Evolutionary conservation across 2,113 vertebrate species (phyloP), one percentile per base, ranked within the genome.

Genomic region (Forbesichthys agassizii): DNA sequence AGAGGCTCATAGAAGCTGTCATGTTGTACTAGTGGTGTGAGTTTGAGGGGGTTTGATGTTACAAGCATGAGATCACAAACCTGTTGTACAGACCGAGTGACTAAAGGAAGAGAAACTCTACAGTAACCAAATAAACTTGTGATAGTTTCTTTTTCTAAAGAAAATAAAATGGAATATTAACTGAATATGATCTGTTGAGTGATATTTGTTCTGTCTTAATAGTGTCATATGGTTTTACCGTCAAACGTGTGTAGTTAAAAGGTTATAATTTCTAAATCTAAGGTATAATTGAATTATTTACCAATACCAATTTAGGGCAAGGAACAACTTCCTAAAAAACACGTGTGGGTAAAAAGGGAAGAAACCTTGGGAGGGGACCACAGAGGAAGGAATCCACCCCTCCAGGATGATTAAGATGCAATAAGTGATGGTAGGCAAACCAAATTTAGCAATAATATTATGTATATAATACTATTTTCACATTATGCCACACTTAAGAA

Each of bases 51-150:
- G 86, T 87, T 88, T 85, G 87, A 74, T 87, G 82, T 89, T 88
- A 66, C 75, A 82, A 42, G 88, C 88, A 90, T 88, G 88, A 90
- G 73, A 88, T 88, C 84, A 87, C 80, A 80, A 42, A 85, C 73
- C 77, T 88, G 80, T 84, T 80, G 78, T 55, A 77, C 80, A 77
- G 81, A 87, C 85, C 13, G 82, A 88, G 82, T 84, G 83, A 87
- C 79, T 64, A 86, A 56, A 78, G 83, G 76, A 85, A 88, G 82
- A 88, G 88, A 85, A 86, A 88, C 78, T 90, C 86, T 91, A 89
- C 86, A 90, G 87, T 88, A 89, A 90, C 79, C 84, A 89, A 90
- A 89, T 86, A 77, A 89, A 89, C 84, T 90, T 90, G 89, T 90
- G 68, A 91, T 87, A 88, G 86, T 88, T 89, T 90, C 76, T 89